These are phyloP conservation scores for Lutjanus campechanus DNA, from an alignment of 2,797 vertebrate species.

Conservation along the genomic window DNA sequence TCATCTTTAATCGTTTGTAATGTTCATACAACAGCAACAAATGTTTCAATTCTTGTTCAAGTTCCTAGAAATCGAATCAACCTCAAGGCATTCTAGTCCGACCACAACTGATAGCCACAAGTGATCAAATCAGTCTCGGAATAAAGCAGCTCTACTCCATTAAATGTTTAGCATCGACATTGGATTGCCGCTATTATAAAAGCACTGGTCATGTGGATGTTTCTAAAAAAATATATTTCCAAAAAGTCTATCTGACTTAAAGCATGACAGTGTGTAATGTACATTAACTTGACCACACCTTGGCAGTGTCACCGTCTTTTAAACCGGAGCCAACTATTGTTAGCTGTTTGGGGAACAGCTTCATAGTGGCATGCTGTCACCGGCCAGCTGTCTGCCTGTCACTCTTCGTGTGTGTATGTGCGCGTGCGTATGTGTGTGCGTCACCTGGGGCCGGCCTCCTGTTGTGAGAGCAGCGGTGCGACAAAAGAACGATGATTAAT, in stretches of 20 bases:
- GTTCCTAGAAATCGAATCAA: slow-evolving; percentile 4
- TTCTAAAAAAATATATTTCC: rapidly evolving
- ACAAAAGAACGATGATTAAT: slow-evolving; percentile 87
- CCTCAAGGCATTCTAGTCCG: slow-evolving; percentile 5
- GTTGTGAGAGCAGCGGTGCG: slow-evolving; percentile 79
- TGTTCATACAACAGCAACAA: not conserved
- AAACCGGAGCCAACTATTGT: slow-evolving; percentile 60
- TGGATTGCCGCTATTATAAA: not conserved
- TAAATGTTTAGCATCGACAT: not conserved
- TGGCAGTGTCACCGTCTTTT: slow-evolving; percentile 37
- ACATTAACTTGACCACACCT: slow-evolving; percentile 26
- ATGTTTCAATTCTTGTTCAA: not conserved
- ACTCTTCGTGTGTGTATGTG: slow-evolving; percentile 47
- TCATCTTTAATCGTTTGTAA: not conserved
- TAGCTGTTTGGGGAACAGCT: slow-evolving; percentile 68
- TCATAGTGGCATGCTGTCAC: slow-evolving; percentile 68
- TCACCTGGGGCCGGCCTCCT: slow-evolving; percentile 75
- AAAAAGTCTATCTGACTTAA: not conserved
- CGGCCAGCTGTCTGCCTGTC: slow-evolving; percentile 75
- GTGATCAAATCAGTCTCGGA: slow-evolving; percentile 11
- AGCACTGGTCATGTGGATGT: not conserved
- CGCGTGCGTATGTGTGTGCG: slow-evolving; percentile 39
- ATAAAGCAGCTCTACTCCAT: not conserved
- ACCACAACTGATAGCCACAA: not conserved
- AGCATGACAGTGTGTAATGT: not conserved